Evolutionary conservation across 2,113 vertebrate species (phyloP).

Genomic region (Anas platyrhynchos): DNA sequence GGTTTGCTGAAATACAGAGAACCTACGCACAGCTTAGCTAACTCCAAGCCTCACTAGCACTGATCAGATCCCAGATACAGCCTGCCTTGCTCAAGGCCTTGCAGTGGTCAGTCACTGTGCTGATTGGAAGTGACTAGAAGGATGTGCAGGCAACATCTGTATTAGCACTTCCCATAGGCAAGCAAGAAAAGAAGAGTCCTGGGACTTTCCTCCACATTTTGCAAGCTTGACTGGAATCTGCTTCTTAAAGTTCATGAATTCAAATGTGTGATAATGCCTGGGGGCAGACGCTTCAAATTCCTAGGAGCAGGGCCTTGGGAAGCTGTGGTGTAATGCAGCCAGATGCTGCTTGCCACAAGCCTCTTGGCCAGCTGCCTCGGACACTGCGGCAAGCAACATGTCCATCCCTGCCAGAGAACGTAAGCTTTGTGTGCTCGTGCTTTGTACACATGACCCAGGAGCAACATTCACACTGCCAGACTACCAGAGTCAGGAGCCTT

Average conservation of each 20-base stretch:
- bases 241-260: background rate
- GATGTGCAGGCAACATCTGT: background rate
- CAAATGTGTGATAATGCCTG: background rate
- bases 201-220: background rate
- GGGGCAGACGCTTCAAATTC: background rate
- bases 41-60: background rate
- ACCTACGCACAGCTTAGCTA: background rate
- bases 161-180: background rate
- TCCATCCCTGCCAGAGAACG: background rate
- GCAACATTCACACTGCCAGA: background rate
- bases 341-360: background rate
- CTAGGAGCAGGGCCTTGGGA: background rate
- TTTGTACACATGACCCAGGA: background rate
- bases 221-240: background rate
- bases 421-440: background rate
- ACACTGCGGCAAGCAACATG: background rate
- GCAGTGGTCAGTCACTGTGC: background rate
- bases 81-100: background rate
- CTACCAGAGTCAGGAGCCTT: background rate
- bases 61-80: fast-evolving
- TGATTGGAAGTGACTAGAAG: background rate
- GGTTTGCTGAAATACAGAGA: background rate
- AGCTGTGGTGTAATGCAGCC: background rate
- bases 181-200: background rate
- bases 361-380: background rate